Base-by-base conservation (phyloP, 2,797 vertebrate genomes). In the Pelodytes ibericus region DNA sequence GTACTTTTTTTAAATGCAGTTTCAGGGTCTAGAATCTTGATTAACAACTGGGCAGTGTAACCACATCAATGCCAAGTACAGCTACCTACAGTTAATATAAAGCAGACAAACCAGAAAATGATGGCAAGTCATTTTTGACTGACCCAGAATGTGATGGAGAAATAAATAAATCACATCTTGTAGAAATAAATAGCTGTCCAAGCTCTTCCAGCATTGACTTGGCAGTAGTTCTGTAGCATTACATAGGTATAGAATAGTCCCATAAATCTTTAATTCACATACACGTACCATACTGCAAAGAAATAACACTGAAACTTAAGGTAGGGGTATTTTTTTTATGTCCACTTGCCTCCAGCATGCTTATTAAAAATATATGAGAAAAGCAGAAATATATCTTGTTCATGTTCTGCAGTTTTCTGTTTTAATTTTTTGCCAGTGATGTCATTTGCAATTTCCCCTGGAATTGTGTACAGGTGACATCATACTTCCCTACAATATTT, bases 181-280 rank as follows among this genome's bases (percentile, higher is more conserved):
- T 22, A 41, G 59, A 47, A 71, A 63, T n/a, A 76, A 63, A 63
- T 7, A 56, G 25, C 59, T 76, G 75, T 72, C 53, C 53, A 60
- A 20, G 39, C 75, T 66, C 24, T 67, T 73, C 31, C 56, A 73
- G 44, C 68, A 68, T 67, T 67, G 56, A 68, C 63, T 68, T 78
- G 70, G 63, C 76, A 68, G n/a, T 9, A 18, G 63, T 64, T 78
- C 30, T 36, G 63, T 62, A 72, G 41, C 70, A 22, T 16, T 61
- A 41, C 31, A 20, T 56, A 66, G 69, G 62, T 78, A 72, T 53
- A 66, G 61, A 71, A 47, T 60, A 64, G 27, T 29, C 13, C 27
- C 33, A 78, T 78, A 72, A 78, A 78, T 78, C 69, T 72, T 78
- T 78, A 44, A 72, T 66, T 41, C 24, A 72, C 24, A 67, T n/a